Base-by-base conservation (phyloP, 2,888 invertebrate species). In the Pammene fasciana region DNA sequence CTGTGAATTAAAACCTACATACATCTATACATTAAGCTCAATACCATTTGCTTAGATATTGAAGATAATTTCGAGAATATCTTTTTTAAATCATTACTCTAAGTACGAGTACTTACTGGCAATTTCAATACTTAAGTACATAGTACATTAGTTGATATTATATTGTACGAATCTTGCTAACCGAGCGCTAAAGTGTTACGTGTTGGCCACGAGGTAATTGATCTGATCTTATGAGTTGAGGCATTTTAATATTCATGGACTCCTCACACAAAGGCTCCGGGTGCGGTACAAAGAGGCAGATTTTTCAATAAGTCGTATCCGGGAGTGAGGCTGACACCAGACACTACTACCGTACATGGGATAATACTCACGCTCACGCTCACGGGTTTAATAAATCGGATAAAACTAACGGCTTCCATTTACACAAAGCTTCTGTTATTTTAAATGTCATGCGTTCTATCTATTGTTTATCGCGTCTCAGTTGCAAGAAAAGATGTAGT, bases 211-310 rank as follows among this genome's bases (percentile, higher is more conserved):
- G 77, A 76, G 79, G 79, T 82, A 87, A 82, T 86, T 85, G 86
- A 86, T 86, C 86, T 85, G 86, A 86, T 86, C 86, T 81, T 75
- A 80, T 78, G 80, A 84, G 83, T 79, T 76, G 74, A 73, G 72
- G 76, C 81, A 82, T 75, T 80, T 90, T 78, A 89, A 89, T 90
- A 90, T 90, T 89, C 90, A 90, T 87, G 72, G 76, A 68, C 67
- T 75, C 76, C 82, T 86, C 86, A 84, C 80, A 82, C 78, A 45
- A 64, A 43, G 45, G 74, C 76, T 76, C 72, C 76, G 68, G 65
- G 66, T 68, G 72, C 73, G 75, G 74, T 73, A 72, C 76, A 77
- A 76, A 79, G 77, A 75, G 68, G 72, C 68, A 67, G 75, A 76
- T 75, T 78, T 77, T 78, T 78, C 77, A 78, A 79, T 78, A 78